These are phyloP conservation scores for Odontesthes bonariensis DNA, from an alignment of 2,113 vertebrate species.

Conservation along the genomic window DNA sequence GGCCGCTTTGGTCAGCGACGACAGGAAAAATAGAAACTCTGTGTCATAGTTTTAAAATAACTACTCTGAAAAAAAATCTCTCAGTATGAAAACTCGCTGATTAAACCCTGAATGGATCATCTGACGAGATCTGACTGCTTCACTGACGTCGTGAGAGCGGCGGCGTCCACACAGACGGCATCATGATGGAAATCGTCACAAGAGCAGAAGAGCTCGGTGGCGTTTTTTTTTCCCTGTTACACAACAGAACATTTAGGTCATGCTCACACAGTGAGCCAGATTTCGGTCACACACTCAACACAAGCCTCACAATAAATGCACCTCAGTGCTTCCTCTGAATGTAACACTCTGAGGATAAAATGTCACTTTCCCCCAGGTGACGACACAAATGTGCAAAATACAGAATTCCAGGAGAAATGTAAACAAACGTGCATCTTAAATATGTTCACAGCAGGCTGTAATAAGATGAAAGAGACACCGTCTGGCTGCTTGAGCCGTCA, in stretches of 20 bases:
- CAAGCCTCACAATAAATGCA: constrained; percentile 63
- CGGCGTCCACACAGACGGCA: constrained; percentile 72
- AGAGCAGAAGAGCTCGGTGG: constrained; percentile 42
- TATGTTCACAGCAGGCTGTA: background rate
- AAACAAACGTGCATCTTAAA: constrained; percentile 59
- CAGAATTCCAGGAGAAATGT: constrained; percentile 41
- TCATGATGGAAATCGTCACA: constrained; percentile 77
- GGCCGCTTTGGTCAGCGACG: constrained; percentile 26
- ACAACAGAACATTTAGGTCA: constrained; percentile 52
- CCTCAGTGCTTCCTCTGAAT: constrained; percentile 53
- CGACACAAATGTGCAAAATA: constrained; percentile 51
- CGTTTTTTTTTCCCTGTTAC: constrained; percentile 22
- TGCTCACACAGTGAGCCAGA: constrained; percentile 74
- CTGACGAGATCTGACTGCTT: constrained; percentile 42
- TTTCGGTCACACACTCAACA: constrained; percentile 52
- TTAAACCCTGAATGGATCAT: background rate
- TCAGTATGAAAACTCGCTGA: constrained; percentile 5
- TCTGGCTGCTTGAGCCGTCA: constrained; percentile 1
- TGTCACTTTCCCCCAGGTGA: constrained; percentile 47
- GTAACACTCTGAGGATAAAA: constrained; percentile 27
- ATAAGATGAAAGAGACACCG: background rate
- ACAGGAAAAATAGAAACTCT: constrained; percentile 22
- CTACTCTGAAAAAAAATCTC: constrained; percentile 26
- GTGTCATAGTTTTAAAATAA: constrained; percentile 35
- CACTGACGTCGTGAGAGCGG: constrained; percentile 27